Conservation (phyloP, 1,140 invertebrate genomes). For the Drosophila subobscura region DNA sequence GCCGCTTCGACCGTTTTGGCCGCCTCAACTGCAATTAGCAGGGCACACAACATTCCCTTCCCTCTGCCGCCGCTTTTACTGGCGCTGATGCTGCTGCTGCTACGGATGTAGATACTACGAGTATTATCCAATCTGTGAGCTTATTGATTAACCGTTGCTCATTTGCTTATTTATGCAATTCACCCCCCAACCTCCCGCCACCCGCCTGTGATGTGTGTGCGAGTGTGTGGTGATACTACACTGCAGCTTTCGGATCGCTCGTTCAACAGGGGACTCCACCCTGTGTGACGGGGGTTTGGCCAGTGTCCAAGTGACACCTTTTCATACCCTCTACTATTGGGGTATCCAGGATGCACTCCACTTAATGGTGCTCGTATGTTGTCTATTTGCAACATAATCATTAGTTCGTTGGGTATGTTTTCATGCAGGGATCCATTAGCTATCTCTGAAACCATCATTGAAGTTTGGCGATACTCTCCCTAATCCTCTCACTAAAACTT, state of each 20-base stretch:
- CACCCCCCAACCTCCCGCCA: background rate
- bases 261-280: too few relatives aligned
- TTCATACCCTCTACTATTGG: background rate
- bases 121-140: slow-evolving; percentile 74
- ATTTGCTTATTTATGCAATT: slow-evolving; percentile 82
- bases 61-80: slow-evolving; percentile 1
- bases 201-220: too few relatives aligned
- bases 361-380: background rate
- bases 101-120: slow-evolving; percentile 33
- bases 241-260: too few relatives aligned
- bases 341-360: background rate
- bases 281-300: background rate
- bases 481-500: too few relatives aligned
- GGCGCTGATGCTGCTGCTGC: background rate
- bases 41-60: slow-evolving; percentile 55
- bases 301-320: slow-evolving; percentile 39
- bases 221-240: background rate
- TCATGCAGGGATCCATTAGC: too few relatives aligned
- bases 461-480: too few relatives aligned
- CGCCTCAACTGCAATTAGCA: slow-evolving; percentile 72
- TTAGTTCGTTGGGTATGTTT: too few relatives aligned
- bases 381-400: background rate
- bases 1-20: slow-evolving; percentile 42
- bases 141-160: slow-evolving; percentile 80
- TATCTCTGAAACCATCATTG: too few relatives aligned